Base-by-base conservation (phyloP, 2,888 invertebrate genomes). In the Theretra japonica region DNA sequence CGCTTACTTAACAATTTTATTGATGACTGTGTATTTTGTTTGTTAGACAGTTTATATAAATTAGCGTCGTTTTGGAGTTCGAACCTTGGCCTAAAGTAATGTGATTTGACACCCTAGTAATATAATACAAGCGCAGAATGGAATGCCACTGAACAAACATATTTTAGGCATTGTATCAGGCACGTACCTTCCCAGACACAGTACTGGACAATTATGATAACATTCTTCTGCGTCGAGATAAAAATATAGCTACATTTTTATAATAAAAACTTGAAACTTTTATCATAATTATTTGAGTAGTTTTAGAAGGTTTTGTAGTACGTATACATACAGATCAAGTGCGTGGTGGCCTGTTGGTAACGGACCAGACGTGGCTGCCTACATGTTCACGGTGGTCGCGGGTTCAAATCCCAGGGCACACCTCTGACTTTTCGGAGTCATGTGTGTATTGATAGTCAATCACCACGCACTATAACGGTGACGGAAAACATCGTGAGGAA, bases 1-100 rank as follows among this genome's bases (percentile, higher is more conserved):
- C 65, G 48, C 48, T 65, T 65, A 65, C 65, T 23, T 48, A 65
- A 23, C 23, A 48, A 23, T 41, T 65, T 65, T 65, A 65, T 48
- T 65, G 48, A 48, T 65, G 48, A 65, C 65, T 65, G 3, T 0
- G 68, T 50, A 50, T 69, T 68, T 68, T 68, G 30, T 69, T 69
- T 69, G 56, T 57, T 41, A 71, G 33, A 56, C 56, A 65, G 53
- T 62, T 65, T 23, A 70, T 33, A 62, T 19, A 60, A 60, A 65
- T 65, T 65, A 60, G 62, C 53, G n/a, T 56, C 30, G 19, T 65
- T 56, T 65, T 71, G 19, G 53, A 56, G 56, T 33, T 50, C 73
- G 75, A 79, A 77, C 87, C 87, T 87, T 87, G 86, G 84, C 83
- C 83, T 78, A 86, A 82, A 76, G 74, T 75, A 80, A 76, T 77